Evolutionary conservation across 1,140 invertebrate genomes (phyloP).

Genomic region (Zophobas atratus): DNA sequence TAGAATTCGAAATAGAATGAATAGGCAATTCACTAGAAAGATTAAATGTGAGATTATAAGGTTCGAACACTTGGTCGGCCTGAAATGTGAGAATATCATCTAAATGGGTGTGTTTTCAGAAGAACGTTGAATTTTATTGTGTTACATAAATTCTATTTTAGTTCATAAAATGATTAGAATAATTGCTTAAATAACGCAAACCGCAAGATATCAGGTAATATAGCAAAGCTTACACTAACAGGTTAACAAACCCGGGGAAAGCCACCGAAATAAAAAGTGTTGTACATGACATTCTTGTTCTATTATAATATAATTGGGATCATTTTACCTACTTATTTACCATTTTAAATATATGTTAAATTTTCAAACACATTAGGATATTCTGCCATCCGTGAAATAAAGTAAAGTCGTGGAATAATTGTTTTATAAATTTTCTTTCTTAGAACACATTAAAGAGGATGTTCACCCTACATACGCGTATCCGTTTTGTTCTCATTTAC

Average conservation of each 20-base stretch:
- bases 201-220: too few relatives aligned
- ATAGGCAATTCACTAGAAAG: slow-evolving; percentile 37
- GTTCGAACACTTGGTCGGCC: slow-evolving; percentile 16
- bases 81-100: slow-evolving; percentile 32
- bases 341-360: slow-evolving; percentile 49
- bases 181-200: too few relatives aligned
- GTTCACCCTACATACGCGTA: slow-evolving; percentile 37
- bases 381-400: slow-evolving; percentile 46
- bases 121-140: too few relatives aligned
- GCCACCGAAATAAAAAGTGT: slow-evolving; percentile 7
- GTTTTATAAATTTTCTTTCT: slow-evolving; percentile 48
- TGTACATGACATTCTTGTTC: slow-evolving; percentile 12
- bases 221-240: not conserved
- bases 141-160: too few relatives aligned
- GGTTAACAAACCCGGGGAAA: slow-evolving; percentile 12
- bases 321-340: slow-evolving; percentile 37
- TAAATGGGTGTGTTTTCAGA: too few relatives aligned
- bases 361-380: slow-evolving; percentile 47
- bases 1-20: slow-evolving; percentile 29
- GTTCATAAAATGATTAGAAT: too few relatives aligned
- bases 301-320: slow-evolving; percentile 34
- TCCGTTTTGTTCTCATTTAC: slow-evolving; percentile 47
- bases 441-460: slow-evolving; percentile 41
- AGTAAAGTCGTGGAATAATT: slow-evolving; percentile 44
- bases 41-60: slow-evolving; percentile 29